Evolutionary conservation across 2,113 vertebrate genomes (phyloP).

Genomic region (Vulpes lagopus): DNA sequence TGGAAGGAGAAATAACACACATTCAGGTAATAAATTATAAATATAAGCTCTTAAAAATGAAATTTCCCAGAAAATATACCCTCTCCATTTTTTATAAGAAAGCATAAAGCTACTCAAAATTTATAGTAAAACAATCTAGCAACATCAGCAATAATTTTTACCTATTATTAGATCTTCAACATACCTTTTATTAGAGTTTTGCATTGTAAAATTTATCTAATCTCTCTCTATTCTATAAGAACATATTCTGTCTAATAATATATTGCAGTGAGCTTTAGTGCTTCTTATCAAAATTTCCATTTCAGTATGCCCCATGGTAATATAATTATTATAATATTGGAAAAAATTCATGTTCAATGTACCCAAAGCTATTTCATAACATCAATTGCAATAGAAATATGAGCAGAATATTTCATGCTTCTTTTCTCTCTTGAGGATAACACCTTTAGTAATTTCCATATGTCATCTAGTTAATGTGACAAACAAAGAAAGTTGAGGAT

Average conservation of each 20-base stretch:
- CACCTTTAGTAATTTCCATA: conserved; percentile 74
- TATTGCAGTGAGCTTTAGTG: background rate
- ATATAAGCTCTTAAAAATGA: background rate
- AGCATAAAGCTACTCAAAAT: background rate
- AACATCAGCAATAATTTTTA: background rate
- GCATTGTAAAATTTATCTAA: conserved; percentile 1
- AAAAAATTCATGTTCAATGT: background rate
- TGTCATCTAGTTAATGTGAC: conserved; percentile 73
- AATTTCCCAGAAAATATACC: background rate
- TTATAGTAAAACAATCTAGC: background rate
- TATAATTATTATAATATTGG: conserved; percentile 57
- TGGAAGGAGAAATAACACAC: background rate
- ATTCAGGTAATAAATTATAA: background rate
- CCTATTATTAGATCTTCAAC: background rate
- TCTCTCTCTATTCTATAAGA: background rate
- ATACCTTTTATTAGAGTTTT: background rate
- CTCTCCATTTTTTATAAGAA: background rate
- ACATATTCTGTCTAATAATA: background rate
- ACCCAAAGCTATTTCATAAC: conserved; percentile 4
- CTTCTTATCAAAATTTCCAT: conserved; percentile 41
- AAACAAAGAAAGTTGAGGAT: conserved; percentile 69
- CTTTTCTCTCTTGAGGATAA: conserved; percentile 73
- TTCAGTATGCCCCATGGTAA: background rate
- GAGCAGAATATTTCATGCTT: conserved; percentile 61
- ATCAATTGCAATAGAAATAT: conserved; percentile 49